phyloP scores from a whole-genome alignment of 2,888 invertebrate genomes.

The Endotricha flammealis region DNA sequence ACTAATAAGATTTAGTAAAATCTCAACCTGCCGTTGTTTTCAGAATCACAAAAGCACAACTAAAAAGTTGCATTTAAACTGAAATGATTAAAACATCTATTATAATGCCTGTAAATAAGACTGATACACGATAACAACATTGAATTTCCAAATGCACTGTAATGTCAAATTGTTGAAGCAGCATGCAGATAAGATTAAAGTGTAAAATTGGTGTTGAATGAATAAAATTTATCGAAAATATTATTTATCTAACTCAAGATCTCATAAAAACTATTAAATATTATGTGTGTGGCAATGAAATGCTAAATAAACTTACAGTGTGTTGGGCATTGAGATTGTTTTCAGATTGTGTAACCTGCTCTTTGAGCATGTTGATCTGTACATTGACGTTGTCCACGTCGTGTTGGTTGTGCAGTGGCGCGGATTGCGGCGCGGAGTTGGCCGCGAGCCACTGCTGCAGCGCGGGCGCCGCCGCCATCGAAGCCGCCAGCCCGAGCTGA shows the following conservation, averaged over 20 bases:
- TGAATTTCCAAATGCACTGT: too few species aligned
- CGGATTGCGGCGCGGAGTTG: conserved; percentile 50
- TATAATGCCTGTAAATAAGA: conserved; percentile 26
- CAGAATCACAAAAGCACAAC: too few species aligned
- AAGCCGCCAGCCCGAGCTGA: conserved; percentile 75
- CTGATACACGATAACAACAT: too few species aligned
- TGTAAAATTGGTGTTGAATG: too few species aligned
- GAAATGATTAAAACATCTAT: neutral
- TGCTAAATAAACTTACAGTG: conserved; percentile 81
- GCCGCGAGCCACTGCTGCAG: conserved; percentile 69
- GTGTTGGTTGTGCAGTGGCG: conserved; percentile 37
- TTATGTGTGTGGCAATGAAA: too few species aligned
- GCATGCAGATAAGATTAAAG: neutral
- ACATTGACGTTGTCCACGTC: conserved; percentile 80
- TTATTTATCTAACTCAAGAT: too few species aligned
- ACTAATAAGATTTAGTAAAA: too few species aligned
- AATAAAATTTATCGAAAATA: too few species aligned
- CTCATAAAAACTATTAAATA: too few species aligned
- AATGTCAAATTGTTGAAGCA: neutral
- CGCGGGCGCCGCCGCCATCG: conserved; percentile 70
- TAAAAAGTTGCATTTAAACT: too few species aligned
- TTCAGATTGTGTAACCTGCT: conserved; percentile 97
- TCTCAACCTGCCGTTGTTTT: too few species aligned
- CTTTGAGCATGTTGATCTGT: conserved; percentile 90
- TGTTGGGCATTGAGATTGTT: conserved; percentile 97